Evolutionary conservation across 2,888 invertebrate genomes (phyloP), one percentile per base, ranked within the genome.

Genomic region (Oligia strigilis): DNA sequence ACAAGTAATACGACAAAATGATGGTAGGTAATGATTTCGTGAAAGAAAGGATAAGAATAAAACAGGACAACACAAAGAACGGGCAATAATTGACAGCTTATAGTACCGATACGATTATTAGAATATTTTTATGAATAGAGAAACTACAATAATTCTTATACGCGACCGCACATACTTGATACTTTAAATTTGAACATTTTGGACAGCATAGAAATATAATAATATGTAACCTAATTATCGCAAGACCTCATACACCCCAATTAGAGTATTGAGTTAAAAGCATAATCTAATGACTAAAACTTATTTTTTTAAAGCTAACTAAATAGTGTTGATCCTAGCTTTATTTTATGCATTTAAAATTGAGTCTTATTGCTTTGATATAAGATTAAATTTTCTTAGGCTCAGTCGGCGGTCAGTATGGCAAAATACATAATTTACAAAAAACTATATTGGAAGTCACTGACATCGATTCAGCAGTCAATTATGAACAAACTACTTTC

Each of bases 1-100:
- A 84, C 67, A 75, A 81, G 72, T 78, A 78, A 73, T 75, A 81
- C 43, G 67, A 76, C 17, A 67, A 75, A 67, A 71, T 55, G 9
- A 78, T 81, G 73, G 73, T 62, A 72, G 71, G 71, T 65, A 72
- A 85, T 74, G 73, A 66, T 81, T 69, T 43, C 13, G 52, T 49
- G 17, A 46, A 40, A 60, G 11, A 52, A 72, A 62, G 36, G 13
- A 75, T 40, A 29, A 17, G 5, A 72, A 67, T 58, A 29, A 29
- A 64, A 71, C 60, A 40, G 40, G 8, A 49, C 0, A 67, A 43
- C 13, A 40, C 23, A 69, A 74, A 64, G 62, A 75, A 78, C 17
- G 40, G 11, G 29, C 66, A 36, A 72, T 78, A 67, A 75, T 66
- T 62, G 70, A 23, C 55, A 65, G 2, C 17, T 1, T 52, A n/a